phyloP scores from a whole-genome alignment of 1,140 invertebrate species.

The Euwallacea fornicatus region DNA sequence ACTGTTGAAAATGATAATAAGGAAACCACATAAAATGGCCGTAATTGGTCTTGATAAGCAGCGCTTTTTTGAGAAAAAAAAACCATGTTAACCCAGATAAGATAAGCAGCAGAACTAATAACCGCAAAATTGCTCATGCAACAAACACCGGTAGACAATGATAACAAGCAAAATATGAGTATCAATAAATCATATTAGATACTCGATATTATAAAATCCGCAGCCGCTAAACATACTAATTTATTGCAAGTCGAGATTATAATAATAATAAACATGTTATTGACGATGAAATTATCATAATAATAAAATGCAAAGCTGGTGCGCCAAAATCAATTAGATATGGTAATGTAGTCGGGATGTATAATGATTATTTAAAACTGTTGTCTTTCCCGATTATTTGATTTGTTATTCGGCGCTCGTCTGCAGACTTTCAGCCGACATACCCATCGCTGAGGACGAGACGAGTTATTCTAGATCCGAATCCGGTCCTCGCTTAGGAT shows the following conservation, averaged over 20 bases:
- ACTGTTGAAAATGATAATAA: slow-evolving; percentile 10
- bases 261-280: slow-evolving; percentile 38
- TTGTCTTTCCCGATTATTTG: slow-evolving; percentile 7
- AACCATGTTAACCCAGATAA: no score
- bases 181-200: no score
- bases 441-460: no score
- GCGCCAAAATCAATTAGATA: slow-evolving; percentile 36
- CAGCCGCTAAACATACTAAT: slow-evolving; percentile 29
- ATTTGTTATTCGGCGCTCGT: background rate
- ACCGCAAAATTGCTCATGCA: no score
- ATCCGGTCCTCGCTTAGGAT: no score
- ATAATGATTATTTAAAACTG: slow-evolving; percentile 29
- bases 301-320: slow-evolving; percentile 35
- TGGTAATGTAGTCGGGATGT: slow-evolving; percentile 27
- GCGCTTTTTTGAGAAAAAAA: background rate
- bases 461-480: no score
- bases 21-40: slow-evolving; percentile 11
- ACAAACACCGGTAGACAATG: no score
- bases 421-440: no score
- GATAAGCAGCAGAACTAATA: no score
- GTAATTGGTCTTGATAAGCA: background rate
- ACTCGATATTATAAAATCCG: slow-evolving; percentile 19
- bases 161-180: no score
- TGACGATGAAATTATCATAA: slow-evolving; percentile 32
- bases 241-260: slow-evolving; percentile 31